These are phyloP conservation scores for Tiliacea citrago DNA, from an alignment of 2,888 invertebrate species.

Conservation along the genomic window DNA sequence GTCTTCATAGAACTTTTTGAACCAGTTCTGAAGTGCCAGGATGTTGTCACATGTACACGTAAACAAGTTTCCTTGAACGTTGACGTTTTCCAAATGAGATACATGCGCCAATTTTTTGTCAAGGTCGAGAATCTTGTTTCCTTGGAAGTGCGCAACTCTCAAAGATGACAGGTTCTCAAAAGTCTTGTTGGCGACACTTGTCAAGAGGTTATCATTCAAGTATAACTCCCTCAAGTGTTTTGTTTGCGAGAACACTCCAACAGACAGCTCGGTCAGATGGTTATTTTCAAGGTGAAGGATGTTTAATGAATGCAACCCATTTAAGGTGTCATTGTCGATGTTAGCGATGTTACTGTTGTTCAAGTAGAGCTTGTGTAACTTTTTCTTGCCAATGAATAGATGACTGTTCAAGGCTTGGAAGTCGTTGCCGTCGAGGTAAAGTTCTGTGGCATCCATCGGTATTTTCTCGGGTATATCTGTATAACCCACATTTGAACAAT, in stretches of 20 bases:
- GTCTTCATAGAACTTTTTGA: conserved; percentile 92
- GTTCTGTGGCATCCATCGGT: conserved; percentile 97
- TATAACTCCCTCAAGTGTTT: conserved; percentile 94
- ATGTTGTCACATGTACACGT: conserved; percentile 94
- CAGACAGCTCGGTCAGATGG: conserved; percentile 92
- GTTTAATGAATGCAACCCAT: conserved; percentile 93
- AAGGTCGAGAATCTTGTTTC: conserved; percentile 94
- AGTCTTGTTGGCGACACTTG: conserved; percentile 93
- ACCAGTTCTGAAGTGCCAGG: conserved; percentile 92
- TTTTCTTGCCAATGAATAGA: conserved; percentile 96
- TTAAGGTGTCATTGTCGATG: conserved; percentile 95
- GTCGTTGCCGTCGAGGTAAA: conserved; percentile 95
- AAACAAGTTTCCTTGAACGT: conserved; percentile 94
- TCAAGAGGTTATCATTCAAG: conserved; percentile 94
- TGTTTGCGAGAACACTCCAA: conserved; percentile 95
- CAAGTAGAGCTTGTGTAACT: conserved; percentile 93
- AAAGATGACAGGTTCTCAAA: conserved; percentile 93
- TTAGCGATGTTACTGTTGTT: conserved; percentile 94
- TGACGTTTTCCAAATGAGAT: conserved; percentile 91
- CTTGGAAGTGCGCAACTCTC: conserved; percentile 93
- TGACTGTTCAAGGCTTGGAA: conserved; percentile 94
- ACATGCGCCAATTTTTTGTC: conserved; percentile 92
- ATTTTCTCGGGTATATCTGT: conserved; percentile 94
- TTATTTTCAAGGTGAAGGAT: conserved; percentile 95
- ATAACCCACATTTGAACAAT: conserved; percentile 94